Evolutionary conservation across 2,797 vertebrate species (phyloP).

Genomic region (Odontamblyopus lacepedii): DNA sequence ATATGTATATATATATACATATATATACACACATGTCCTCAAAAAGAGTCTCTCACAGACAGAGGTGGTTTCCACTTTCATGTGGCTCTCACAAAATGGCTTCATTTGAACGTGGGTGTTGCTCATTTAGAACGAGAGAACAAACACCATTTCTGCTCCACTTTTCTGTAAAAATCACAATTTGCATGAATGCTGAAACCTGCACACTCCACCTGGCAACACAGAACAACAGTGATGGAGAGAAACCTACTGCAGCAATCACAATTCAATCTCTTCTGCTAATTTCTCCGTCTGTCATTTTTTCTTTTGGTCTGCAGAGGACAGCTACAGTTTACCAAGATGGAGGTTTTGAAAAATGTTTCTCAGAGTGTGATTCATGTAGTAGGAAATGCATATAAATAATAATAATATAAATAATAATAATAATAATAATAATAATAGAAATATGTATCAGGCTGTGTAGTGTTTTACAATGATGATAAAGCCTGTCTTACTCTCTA

Average conservation of each 20-base stretch:
- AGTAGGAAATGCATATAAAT: no score
- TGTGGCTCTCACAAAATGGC: not conserved
- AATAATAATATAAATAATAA: no score
- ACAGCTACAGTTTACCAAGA: constrained; percentile 16
- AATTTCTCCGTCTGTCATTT: not conserved
- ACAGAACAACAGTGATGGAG: no score
- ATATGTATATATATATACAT: no score
- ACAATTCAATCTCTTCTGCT: not conserved
- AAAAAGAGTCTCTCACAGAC: not conserved
- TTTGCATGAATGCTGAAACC: not conserved
- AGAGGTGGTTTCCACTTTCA: constrained; percentile 1
- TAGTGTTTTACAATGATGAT: no score
- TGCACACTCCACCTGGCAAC: not conserved
- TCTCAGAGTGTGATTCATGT: constrained; percentile 11
- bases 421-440: no score
- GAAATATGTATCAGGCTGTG: no score
- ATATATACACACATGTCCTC: not conserved
- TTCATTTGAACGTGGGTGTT: constrained; percentile 5
- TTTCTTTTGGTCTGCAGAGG: constrained; percentile 6
- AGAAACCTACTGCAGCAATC: not conserved
- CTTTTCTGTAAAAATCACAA: not conserved
- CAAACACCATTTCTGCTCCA: not conserved
- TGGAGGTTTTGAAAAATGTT: constrained; percentile 45
- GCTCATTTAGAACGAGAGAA: constrained; percentile 1
- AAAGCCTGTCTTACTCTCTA: no score